Evolutionary conservation across 2,888 invertebrate genomes (phyloP), one percentile per base, ranked within the genome.

Genomic region (Calliphora vomitoria): DNA sequence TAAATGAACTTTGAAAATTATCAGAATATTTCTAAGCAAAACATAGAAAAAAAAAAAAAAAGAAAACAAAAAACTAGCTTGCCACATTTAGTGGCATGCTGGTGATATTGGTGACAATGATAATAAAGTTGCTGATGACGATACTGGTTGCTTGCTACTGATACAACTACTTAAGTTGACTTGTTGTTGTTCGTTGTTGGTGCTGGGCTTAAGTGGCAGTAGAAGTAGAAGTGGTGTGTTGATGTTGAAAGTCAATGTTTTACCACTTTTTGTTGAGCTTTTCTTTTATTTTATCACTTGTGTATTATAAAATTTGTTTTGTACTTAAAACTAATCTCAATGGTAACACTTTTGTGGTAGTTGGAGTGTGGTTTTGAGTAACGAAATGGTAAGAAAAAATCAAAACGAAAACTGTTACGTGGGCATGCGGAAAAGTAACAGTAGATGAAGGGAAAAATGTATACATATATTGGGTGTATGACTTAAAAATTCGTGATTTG

Each of bases 1-100:
- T 89, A 89, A 90, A 89, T 90, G 90, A 90, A 92, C 90, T 90
- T 89, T 88, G 25, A 72, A 88, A 89, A 89, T 89, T 89, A 83
- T 88, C 66, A 8, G 35, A 85, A 74, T 79, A 85, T 79, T 84
- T 82, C 62, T 58, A 83, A 86, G 78, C 79, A 79, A n/a, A 72
- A 31, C 15, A 55, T 64, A 18, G 25, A n/a, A 50, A 60, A 75
- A 35, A 31, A 18, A 53, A 44, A 47, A 53, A 66, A 35, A 58
- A 25, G 35, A 60, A 38, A 41, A 25, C n/a, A 10, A 10, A 55
- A 50, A 50, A 50, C 55, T 44, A 25, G n/a, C 10, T 72, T 79
- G 69, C 66, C 13, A 78, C 69, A 64, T 62, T 75, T 75, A 47
- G 62, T 66, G 62, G 58, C 64, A 72, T 76, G 15, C 35, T 71